A percentile compares a stretch with the other conserved stretches of the same genome.
Evolutionary conservation across 2,113 vertebrate species (phyloP).

Genomic region (Pedetes capensis): DNA sequence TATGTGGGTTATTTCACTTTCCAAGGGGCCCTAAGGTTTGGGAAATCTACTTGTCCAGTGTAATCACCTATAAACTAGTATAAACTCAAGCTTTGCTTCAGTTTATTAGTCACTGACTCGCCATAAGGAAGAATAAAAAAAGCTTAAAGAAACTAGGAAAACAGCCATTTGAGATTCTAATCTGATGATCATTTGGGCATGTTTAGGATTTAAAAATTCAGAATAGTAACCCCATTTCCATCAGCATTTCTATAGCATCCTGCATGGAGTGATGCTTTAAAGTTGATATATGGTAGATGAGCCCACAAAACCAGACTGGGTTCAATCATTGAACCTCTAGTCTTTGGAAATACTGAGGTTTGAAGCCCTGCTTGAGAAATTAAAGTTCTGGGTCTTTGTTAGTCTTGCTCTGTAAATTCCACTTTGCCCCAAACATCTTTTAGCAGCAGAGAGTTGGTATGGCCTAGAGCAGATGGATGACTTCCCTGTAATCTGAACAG

Average conservation of each 20-base stretch:
- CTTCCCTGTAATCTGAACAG: background rate
- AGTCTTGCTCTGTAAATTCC: background rate
- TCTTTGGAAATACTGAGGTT: background rate
- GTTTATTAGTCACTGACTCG: slow-evolving; percentile 80
- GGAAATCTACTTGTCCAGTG: slow-evolving; percentile 79
- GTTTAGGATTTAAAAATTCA: background rate
- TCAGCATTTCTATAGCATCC: background rate
- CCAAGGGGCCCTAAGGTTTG: slow-evolving; percentile 73
- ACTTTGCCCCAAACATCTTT: background rate
- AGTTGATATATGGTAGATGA: background rate
- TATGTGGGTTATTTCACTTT: slow-evolving; percentile 79
- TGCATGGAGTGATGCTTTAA: background rate
- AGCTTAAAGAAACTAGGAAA: slow-evolving; percentile 39
- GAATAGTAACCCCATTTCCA: background rate
- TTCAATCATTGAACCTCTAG: background rate
- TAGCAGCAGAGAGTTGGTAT: background rate
- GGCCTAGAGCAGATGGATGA: background rate
- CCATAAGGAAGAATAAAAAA: slow-evolving; percentile 73
- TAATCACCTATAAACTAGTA: slow-evolving; percentile 80
- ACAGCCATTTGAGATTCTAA: slow-evolving; percentile 44
- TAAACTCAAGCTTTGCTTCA: slow-evolving; percentile 81
- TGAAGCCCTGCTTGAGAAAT: background rate
- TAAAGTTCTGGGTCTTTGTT: background rate
- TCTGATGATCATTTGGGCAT: slow-evolving; percentile 15
- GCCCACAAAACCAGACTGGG: background rate